Percentiles rank a stretch among this genome's conserved stretches.
These are phyloP conservation scores for Neoseiulus cucumeris DNA, from an alignment of 1,140 invertebrate species.

Conservation along the genomic window DNA sequence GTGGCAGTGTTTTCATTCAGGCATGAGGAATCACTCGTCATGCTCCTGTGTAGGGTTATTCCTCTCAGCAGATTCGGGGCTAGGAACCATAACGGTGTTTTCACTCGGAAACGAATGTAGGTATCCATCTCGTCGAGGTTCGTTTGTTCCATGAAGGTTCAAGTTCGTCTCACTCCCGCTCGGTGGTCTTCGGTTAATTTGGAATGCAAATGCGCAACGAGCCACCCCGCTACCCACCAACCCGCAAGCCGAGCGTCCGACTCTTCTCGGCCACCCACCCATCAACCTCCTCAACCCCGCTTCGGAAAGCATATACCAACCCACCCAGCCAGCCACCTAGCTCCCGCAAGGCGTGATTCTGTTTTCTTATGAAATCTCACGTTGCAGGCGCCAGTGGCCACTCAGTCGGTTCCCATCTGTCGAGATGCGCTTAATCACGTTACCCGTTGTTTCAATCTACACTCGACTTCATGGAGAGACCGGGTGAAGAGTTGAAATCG, in stretches of 20 bases:
- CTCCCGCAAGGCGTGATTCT: background rate
- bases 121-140: no score
- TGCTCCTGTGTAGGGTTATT: no score
- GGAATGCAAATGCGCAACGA: constrained; percentile 6
- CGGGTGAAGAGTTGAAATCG: no score
- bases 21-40: no score
- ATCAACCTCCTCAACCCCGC: background rate
- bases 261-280: background rate
- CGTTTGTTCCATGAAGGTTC: no score
- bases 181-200: background rate
- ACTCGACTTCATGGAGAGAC: no score
- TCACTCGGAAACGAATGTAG: no score
- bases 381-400: constrained; percentile 4
- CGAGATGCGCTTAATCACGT: background rate
- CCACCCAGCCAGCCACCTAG: background rate
- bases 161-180: background rate
- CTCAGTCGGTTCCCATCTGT: background rate
- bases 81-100: no score
- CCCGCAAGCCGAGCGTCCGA: background rate
- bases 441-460: background rate
- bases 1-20: no score
- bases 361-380: constrained; percentile 12
- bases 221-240: no score
- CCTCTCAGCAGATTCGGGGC: no score
- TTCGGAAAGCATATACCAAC: background rate